Percentiles rank a stretch among this genome's conserved stretches.
These are phyloP conservation scores for Erithacus rubecula DNA, from an alignment of 2,797 vertebrate species.

Conservation along the genomic window DNA sequence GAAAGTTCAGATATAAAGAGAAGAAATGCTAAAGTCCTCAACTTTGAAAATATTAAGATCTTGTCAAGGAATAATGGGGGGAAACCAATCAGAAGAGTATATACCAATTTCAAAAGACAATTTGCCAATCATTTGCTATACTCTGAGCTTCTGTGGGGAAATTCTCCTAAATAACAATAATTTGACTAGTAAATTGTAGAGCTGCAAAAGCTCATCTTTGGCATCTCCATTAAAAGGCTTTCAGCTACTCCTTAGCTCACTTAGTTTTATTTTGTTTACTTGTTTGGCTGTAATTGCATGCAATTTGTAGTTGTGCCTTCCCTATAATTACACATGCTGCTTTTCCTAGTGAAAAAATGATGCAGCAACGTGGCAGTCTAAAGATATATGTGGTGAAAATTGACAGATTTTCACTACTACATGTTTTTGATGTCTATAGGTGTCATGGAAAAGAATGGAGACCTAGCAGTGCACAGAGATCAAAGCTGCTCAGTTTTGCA, in stretches of 20 bases:
- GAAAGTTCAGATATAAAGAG: neutral
- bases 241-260: conserved; percentile 51
- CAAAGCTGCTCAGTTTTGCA: neutral
- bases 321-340: conserved; percentile 53
- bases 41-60: neutral
- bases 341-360: neutral
- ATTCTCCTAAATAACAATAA: conserved; percentile 43
- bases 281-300: conserved; percentile 60
- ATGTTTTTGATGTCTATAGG: neutral
- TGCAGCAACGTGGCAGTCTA: neutral
- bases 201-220: conserved; percentile 46
- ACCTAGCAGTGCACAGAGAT: neutral
- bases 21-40: neutral
- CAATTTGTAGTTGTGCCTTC: conserved; percentile 61
- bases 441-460: neutral
- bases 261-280: conserved; percentile 69
- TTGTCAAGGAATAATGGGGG: neutral
- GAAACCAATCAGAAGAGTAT: neutral
- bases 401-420: neutral
- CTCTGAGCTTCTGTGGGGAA: conserved; percentile 7
- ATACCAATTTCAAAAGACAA: neutral
- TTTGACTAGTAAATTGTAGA: conserved; percentile 59
- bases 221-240: conserved; percentile 54
- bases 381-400: neutral
- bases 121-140: conserved; percentile 37